Evolutionary conservation across 2,113 vertebrate genomes (phyloP).

Genomic region (Brachionichthys hirsutus): DNA sequence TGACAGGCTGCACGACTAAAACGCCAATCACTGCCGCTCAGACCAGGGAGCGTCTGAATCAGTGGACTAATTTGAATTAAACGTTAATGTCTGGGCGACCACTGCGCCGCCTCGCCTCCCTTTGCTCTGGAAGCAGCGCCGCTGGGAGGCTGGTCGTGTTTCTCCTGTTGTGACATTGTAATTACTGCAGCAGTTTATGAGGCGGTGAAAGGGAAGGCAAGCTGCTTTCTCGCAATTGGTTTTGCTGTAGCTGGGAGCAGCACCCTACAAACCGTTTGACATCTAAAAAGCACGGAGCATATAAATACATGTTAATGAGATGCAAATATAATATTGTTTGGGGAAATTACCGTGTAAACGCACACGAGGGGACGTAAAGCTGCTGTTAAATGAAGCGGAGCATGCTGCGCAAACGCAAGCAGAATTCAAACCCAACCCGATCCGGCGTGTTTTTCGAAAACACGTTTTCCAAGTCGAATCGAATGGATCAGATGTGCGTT

Average conservation of each 20-base stretch:
- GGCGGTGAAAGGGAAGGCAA: slow-evolving; percentile 59
- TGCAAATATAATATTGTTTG: slow-evolving; percentile 63
- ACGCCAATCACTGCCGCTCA: slow-evolving; percentile 56
- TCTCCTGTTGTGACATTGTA: slow-evolving; percentile 65
- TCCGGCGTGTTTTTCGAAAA: slow-evolving; percentile 69
- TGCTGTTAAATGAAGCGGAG: slow-evolving; percentile 58
- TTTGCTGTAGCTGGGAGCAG: slow-evolving; percentile 31
- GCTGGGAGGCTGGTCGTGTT: slow-evolving; percentile 44
- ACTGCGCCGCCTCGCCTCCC: slow-evolving; percentile 54
- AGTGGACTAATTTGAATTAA: slow-evolving; percentile 69
- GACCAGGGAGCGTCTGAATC: slow-evolving; percentile 66
- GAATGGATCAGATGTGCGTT: slow-evolving; percentile 37
- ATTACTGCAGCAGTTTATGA: slow-evolving; percentile 74
- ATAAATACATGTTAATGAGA: slow-evolving; percentile 59
- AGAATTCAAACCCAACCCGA: slow-evolving; percentile 61
- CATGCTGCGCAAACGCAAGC: slow-evolving; percentile 46
- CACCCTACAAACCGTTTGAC: slow-evolving; percentile 37
- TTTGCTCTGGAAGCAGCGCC: slow-evolving; percentile 35
- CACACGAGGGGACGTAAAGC: slow-evolving; percentile 45
- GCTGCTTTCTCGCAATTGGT: slow-evolving; percentile 44
- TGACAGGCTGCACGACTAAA: slow-evolving; percentile 59
- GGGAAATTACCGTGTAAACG: slow-evolving; percentile 46
- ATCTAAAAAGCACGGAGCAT: slow-evolving; percentile 38
- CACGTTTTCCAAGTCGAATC: slow-evolving; percentile 46
- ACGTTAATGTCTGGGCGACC: slow-evolving; percentile 66